Percentiles rank a stretch among this genome's conserved stretches.
These are phyloP conservation scores for Drosophila demipolita DNA, from an alignment of 2,888 invertebrate species.

Conservation along the genomic window DNA sequence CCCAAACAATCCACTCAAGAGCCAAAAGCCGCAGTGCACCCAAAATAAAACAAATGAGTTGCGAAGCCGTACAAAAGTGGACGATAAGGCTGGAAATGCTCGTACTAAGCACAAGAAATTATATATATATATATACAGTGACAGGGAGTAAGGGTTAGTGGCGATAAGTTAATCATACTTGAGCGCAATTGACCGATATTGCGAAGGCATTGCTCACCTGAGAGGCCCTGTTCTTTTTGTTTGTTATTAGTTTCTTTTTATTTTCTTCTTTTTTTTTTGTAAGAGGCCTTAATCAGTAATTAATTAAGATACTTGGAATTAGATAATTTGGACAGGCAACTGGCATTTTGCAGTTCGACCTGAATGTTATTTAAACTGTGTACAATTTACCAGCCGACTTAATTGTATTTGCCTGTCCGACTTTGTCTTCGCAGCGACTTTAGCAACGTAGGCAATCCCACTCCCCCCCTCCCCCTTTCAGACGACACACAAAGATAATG, in stretches of 20 bases:
- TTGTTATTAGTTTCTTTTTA: constrained; percentile 20
- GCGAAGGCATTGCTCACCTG: constrained; percentile 52
- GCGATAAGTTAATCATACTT: constrained; percentile 66
- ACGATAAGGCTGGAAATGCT: constrained; percentile 61
- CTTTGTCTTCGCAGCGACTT: constrained; percentile 44
- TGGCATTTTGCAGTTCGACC: constrained; percentile 38
- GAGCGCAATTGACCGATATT: constrained; percentile 76
- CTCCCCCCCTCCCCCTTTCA: neutral
- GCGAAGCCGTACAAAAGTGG: constrained; percentile 48
- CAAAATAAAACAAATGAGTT: constrained; percentile 71
- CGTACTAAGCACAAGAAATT: constrained; percentile 3
- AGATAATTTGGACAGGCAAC: constrained; percentile 63
- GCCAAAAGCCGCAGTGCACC: constrained; percentile 52
- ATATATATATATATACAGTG: no score
- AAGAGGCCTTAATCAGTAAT: constrained; percentile 62
- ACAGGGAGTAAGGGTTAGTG: neutral
- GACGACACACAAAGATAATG: constrained; percentile 46
- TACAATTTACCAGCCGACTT: constrained; percentile 69
- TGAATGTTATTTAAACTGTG: constrained; percentile 55
- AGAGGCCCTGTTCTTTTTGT: constrained; percentile 36
- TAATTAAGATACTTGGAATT: constrained; percentile 76
- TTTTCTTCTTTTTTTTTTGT: constrained; percentile 15
- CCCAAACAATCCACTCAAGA: constrained; percentile 72
- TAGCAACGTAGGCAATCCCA: constrained; percentile 52
- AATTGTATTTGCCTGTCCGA: constrained; percentile 77